Base-by-base conservation (phyloP, 2,113 vertebrate genomes). In the Silurus glanis region DNA sequence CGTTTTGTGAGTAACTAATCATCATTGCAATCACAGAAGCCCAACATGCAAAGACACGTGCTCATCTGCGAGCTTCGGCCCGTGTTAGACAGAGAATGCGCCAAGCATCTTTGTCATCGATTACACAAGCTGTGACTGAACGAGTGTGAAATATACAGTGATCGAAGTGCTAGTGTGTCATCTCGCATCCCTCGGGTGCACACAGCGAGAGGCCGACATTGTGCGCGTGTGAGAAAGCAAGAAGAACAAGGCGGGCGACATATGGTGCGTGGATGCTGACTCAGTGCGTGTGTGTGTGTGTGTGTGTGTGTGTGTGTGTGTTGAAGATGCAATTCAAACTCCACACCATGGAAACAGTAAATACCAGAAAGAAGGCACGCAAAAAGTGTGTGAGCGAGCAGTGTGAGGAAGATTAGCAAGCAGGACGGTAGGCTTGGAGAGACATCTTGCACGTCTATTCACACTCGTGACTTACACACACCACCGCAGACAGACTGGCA, bases 401-500 rank as follows among this genome's bases (percentile, higher is more conserved):
- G 55, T 13, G 9, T 45, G 28, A 59, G 37, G 83, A 71, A 82
- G 83, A 67, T 85, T 82, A 86, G 75, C 9, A 49, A 47, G 45
- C 56, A 16, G 25, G 78, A 37, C n/a, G 17, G 56, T 58, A 62
- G 4, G 28, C 37, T 6, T 37, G 49, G 9, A 59, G 55, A n/a
- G n/a, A 78, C 71, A 64, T 59, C 6, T 45, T 61, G 80, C 62
- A 55, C 45, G 64, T 69, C 51, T 80, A n/a, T 45, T 17, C 80
- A 67, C 84, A 74, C 66, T 51, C 56, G 1, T 94, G 94, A 99
- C 98, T 99, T 99, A 99, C 97, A 94, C 96, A 97, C 95, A 91
- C 96, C 97, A 95, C 96, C 95, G 97, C 98, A 99, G 95, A 99
- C 98, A 79, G 98, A 97, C 95, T 97, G 92, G 96, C 98, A 99